Evolutionary conservation across 2,888 invertebrate species (phyloP).

Genomic region (Cylloceria caligata): DNA sequence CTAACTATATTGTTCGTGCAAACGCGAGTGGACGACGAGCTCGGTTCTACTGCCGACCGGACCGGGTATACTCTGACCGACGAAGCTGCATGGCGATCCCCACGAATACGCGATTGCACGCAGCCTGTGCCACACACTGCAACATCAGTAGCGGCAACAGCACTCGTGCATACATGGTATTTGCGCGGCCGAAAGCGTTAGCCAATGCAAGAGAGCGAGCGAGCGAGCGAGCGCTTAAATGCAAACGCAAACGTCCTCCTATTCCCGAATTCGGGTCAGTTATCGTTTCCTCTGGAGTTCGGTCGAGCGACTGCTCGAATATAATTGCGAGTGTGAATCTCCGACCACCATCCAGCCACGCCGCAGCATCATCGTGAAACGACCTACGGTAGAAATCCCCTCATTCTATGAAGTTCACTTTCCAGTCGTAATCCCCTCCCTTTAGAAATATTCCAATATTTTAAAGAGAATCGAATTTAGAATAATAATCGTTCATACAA

Average conservation of each 20-base stretch:
- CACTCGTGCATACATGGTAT: slow-evolving; percentile 61
- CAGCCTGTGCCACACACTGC: slow-evolving; percentile 52
- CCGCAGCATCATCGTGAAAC: neutral
- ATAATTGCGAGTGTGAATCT: slow-evolving; percentile 66
- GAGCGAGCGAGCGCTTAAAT: slow-evolving; percentile 69
- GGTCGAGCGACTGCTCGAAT: slow-evolving; percentile 61
- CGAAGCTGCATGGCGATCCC: slow-evolving; percentile 34
- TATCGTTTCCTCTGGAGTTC: slow-evolving; percentile 76
- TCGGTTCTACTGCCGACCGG: neutral
- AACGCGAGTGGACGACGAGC: slow-evolving; percentile 70
- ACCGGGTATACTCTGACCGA: slow-evolving; percentile 3
- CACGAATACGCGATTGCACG: slow-evolving; percentile 64
- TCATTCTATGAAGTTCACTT: neutral
- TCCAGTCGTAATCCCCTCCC: neutral
- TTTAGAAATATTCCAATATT: neutral
- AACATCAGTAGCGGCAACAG: slow-evolving; percentile 34
- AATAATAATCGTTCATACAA: no score
- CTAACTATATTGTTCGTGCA: slow-evolving; percentile 77
- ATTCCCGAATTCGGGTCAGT: slow-evolving; percentile 78
- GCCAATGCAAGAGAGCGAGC: slow-evolving; percentile 29
- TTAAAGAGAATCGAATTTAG: neutral
- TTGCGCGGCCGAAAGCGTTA: slow-evolving; percentile 62
- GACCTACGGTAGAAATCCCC: neutral
- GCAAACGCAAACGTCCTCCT: slow-evolving; percentile 65
- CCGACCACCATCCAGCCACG: slow-evolving; percentile 41